Conservation (phyloP, 2,888 invertebrate species). For the Ophraella communa region DNA sequence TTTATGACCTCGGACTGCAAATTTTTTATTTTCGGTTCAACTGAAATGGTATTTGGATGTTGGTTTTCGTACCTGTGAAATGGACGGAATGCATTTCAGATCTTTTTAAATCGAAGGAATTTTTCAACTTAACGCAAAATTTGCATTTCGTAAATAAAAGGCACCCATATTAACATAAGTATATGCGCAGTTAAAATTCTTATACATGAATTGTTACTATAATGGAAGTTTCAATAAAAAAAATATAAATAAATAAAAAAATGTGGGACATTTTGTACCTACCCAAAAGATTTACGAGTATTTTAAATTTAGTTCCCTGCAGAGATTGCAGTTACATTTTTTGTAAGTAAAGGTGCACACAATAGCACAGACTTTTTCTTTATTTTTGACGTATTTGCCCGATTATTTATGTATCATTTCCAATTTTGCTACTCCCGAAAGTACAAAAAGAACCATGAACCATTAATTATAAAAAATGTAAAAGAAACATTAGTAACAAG, state of each 20-base stretch:
- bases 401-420: not conserved
- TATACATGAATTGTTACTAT: conserved; percentile 29
- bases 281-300: conserved; percentile 22
- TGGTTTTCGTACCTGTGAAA: not conserved
- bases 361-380: not conserved
- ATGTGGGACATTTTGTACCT: conserved; percentile 27
- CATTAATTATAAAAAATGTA: no score
- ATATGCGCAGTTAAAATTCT: conserved; percentile 29
- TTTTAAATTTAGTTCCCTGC: conserved; percentile 19
- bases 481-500: no score
- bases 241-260: no score
- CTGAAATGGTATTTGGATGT: not conserved
- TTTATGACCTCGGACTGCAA: not conserved
- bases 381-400: not conserved
- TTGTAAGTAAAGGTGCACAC: not conserved
- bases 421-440: not conserved
- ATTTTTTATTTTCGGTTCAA: not conserved
- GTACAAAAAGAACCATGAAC: no score
- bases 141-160: conserved; percentile 32
- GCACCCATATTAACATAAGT: conserved; percentile 28
- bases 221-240: conserved; percentile 24
- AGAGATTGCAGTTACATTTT: not conserved
- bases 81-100: conserved; percentile 26
- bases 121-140: conserved; percentile 35
- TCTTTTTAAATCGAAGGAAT: conserved; percentile 35